Conservation (phyloP, 2,113 vertebrate genomes). For the Percina caprodes region DNA sequence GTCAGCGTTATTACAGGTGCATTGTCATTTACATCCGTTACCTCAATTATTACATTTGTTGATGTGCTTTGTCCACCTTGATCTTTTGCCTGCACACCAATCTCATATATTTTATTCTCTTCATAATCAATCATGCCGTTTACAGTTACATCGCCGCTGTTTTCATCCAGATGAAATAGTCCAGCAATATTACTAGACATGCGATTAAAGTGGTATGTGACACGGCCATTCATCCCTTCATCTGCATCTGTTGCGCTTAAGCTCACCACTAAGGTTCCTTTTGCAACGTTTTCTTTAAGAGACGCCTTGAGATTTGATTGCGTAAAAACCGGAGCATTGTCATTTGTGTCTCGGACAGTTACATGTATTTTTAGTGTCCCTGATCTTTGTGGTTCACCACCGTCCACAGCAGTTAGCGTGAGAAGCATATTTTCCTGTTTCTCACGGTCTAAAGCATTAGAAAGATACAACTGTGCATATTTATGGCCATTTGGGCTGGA, state of each 20-base stretch:
- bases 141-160: conserved; percentile 62
- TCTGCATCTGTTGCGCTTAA: conserved; percentile 79
- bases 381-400: conserved; percentile 55
- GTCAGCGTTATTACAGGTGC: conserved; percentile 80
- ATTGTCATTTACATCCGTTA: conserved; percentile 78
- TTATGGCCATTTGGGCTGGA: conserved; percentile 70
- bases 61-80: conserved; percentile 69
- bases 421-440: conserved; percentile 51
- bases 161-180: conserved; percentile 61
- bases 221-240: conserved; percentile 69
- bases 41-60: conserved; percentile 65
- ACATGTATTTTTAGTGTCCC: conserved; percentile 62
- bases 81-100: conserved; percentile 70
- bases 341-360: conserved; percentile 57
- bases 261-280: conserved; percentile 38
- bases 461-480: conserved; percentile 68
- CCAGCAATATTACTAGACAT: conserved; percentile 46
- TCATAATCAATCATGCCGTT: conserved; percentile 60
- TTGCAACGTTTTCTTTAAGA: conserved; percentile 67
- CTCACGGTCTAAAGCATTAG: conserved; percentile 69
- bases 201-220: conserved; percentile 68
- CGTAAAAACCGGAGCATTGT: conserved; percentile 81
- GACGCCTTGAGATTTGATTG: conserved; percentile 71
- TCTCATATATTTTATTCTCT: conserved; percentile 63
- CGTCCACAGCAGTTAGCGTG: conserved; percentile 69